Evolutionary conservation across 1,140 invertebrate genomes (phyloP), one percentile per base, ranked within the genome.

Genomic region (Cyclargus thomasi): DNA sequence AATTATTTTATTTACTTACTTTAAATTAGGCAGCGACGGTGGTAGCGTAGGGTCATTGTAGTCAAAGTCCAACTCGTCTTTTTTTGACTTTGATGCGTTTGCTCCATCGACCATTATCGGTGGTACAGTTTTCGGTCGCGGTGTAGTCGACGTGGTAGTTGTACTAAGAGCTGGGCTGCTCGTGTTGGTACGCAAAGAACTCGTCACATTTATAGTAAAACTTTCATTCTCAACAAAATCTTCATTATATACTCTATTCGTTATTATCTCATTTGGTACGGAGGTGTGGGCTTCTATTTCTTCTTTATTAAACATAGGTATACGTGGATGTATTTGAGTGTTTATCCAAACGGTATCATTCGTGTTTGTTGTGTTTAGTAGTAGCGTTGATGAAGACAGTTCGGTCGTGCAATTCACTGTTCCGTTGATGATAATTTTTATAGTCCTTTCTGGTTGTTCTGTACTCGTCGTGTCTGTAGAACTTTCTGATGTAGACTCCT

Each of bases 1-100:
- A 4, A 29, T 29, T 8, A 5, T 29, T 0, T 2, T 8, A 29
- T 29, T 29, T 36, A 72, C 81, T 88, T 88, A 93, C 92, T 91
- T 92, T 70, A 95, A 91, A 86, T 95, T 95, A 11, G 95, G 95
- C 64, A 96, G 83, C 0, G 95, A 95, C 11, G 95, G 95, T 10
- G 95, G 95, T 65, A 95, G 79, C 5, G 94, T 93, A 1, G 93
- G 93, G 69, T 94, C 93, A 70, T 94, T 92, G 75, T 95, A 95
- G 77, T 95, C 94, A 73, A 94, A 94, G 70, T 93, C 92, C 71
- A 91, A 90, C 71, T 92, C 92, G n/a, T 87, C 83, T 76, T 92
- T 91, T 0, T 80, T 88, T 72, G 92, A 92, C 70, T 89, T 90
- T 1, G 86, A 87, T 17, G 80, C 83, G 71, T 91, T 92, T 1